Evolutionary conservation across 2,888 invertebrate species (phyloP), one percentile per base, ranked within the genome.

Genomic region (Drosophila ezoana): DNA sequence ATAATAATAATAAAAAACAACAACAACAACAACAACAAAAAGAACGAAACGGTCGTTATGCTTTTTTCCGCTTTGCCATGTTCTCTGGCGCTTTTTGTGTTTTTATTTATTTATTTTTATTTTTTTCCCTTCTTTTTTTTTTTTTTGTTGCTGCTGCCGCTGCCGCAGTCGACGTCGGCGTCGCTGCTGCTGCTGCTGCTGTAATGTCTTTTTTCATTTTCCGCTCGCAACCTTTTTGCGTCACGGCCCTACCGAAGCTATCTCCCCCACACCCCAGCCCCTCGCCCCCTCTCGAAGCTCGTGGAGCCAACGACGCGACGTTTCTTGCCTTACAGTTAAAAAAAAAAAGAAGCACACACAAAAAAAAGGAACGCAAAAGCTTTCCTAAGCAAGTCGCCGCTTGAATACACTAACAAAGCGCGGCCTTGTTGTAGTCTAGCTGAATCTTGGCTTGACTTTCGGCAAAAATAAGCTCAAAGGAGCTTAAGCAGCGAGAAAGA

Each of bases 31-130:
- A 52, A 47, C 20, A 51, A 47, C 45, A 69, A 53, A 64, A 65
- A 75, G 67, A 87, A 84, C 83, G 84, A 80, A 88, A 81, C 75
- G 89, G 79, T 88, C 89, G 88, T 89, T 89, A 89, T 88, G 87
- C 78, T 89, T 86, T 83, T 79, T 80, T 74, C 74, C 70, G 70
- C 72, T 79, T 65, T 72, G 68, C 72, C 72, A 74, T 77, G 69
- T 70, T 80, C 67, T 80, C 67, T 58, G 72, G 33, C 68, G 71
- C 64, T 80, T 77, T 69, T 76, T 79, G 64, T 79, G 70, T 79
- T 76, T 79, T 78, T 71, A 74, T 78, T 69, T 68, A 69, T 74
- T 71, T 64, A 64, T 71, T 62, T 69, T 74, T 51, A 51, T 38
- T 51, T 78, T 67, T 64, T 70, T 67, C 61, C 64, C 44, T 20